Base-by-base conservation (phyloP, 2,797 vertebrate genomes). In the Apogon talboti region DNA sequence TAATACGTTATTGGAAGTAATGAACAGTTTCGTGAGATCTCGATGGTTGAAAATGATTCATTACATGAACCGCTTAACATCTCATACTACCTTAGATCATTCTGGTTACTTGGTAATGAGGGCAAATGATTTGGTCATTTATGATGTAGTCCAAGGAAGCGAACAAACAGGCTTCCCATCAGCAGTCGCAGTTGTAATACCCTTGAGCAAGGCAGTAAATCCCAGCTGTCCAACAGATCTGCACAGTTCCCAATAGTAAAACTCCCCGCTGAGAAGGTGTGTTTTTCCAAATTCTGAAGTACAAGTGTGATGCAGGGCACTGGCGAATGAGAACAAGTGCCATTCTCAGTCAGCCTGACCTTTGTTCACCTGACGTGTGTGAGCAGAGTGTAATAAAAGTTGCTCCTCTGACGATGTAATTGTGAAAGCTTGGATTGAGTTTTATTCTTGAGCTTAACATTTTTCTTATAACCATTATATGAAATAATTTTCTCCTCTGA, bases 191-290 rank as follows among this genome's bases (percentile, higher is more conserved):
- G 78, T 83, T 14, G 71, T 76, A 79, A 78, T 87, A 82, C 87
- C 90, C 89, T 85, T 90, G 82, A 89, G 88, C 90, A 90, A 89
- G 87, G 87, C 85, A 89, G 80, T 91, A 90, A 91, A 89, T 66
- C 63, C 83, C 86, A 90, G 89, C 87, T 91, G 86, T 80, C 81
- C 78, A 43, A 74, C 84, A 89, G 87, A 90, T 74, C 74, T 61
- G 70, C 15, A 2, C 54, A 21, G 72, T 88, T 91, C 84, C 82
- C 84, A 90, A 86, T 83, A 88, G 67, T 86, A 79, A 87, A 91
- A 88, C 47, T 46, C 58, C 62, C 52, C 69, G 78, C 52, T 68
- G 72, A 69, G 74, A 35, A 35, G 33, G 33, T 35, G 79, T 84
- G 79, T 79, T 16, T 18, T 16, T 48, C 45, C 30, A 11, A 46